Conservation (phyloP, 2,797 vertebrate genomes). For the Holocentrus rufus region DNA sequence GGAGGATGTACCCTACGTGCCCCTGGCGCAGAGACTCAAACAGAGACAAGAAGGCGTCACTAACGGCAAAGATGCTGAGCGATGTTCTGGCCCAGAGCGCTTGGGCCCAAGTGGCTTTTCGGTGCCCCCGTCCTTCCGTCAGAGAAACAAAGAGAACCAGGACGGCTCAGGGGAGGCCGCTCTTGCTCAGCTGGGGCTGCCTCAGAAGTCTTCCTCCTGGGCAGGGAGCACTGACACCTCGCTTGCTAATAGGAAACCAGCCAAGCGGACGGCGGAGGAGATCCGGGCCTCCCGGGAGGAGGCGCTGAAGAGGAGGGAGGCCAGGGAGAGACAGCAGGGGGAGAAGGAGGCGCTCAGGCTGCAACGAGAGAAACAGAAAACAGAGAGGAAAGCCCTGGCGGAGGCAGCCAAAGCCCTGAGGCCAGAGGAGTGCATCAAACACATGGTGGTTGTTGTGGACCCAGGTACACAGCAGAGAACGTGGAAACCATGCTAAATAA, state of each 20-base stretch:
- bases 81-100: not conserved
- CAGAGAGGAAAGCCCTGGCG: conserved; percentile 73
- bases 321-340: conserved; percentile 64
- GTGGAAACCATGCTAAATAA: not conserved
- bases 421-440: conserved; percentile 89
- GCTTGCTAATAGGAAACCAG: conserved; percentile 60
- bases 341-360: conserved; percentile 59
- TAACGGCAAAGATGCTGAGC: conserved; percentile 30
- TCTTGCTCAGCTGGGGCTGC: conserved; percentile 1
- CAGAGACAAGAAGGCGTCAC: conserved; percentile 46
- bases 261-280: conserved; percentile 65
- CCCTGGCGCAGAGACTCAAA: conserved; percentile 80
- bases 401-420: conserved; percentile 81
- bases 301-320: conserved; percentile 58
- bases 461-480: conserved; percentile 80
- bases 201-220: conserved; percentile 2
- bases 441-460: conserved; percentile 87
- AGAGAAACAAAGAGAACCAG: conserved; percentile 21
- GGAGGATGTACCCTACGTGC: conserved; percentile 66
- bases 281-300: conserved; percentile 63
- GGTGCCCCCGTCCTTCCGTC: conserved; percentile 4
- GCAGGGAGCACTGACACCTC: conserved; percentile 19
- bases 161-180: not conserved
- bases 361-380: conserved; percentile 75
- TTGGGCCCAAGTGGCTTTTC: conserved; percentile 6